Evolutionary conservation across 2,888 invertebrate genomes (phyloP).

Genomic region (Cremastinae sp.): DNA sequence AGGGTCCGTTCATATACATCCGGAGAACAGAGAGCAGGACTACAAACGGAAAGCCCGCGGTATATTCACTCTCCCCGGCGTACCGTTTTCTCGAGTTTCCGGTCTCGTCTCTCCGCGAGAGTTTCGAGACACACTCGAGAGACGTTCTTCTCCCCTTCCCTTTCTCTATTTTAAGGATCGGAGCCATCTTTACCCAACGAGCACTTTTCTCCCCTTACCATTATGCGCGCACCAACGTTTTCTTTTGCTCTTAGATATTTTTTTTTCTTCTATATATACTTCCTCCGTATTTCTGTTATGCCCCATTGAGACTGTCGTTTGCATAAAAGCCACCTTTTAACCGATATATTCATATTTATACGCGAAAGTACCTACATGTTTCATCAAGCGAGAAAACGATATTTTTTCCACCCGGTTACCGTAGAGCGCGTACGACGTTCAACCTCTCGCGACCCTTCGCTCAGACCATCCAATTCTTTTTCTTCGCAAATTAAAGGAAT

Average conservation of each 20-base stretch:
- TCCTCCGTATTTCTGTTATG: constrained; percentile 5
- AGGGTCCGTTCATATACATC: constrained; percentile 43
- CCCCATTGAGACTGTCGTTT: constrained; percentile 41
- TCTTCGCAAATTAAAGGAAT: not conserved
- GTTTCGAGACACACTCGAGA: constrained; percentile 49
- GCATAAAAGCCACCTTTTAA: constrained; percentile 45
- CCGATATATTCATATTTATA: not conserved
- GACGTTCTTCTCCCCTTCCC: constrained; percentile 19
- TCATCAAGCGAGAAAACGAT: not conserved
- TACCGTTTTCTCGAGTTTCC: constrained; percentile 60
- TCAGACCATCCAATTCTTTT: not conserved
- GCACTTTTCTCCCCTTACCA: constrained; percentile 5
- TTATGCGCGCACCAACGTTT: not conserved
- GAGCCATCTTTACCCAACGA: not conserved
- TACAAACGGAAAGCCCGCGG: constrained; percentile 2
- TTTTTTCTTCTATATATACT: constrained; percentile 11
- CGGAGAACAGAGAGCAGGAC: constrained; percentile 32
- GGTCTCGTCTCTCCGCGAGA: constrained; percentile 51
- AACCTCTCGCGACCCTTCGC: not conserved
- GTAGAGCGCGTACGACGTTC: not conserved
- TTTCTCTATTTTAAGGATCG: not conserved
- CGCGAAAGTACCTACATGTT: not conserved
- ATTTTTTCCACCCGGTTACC: not conserved
- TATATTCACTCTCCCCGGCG: constrained; percentile 46
- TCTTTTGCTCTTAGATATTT: constrained; percentile 1